Conservation (phyloP, 2,113 vertebrate genomes). For the Microtus montanus region DNA sequence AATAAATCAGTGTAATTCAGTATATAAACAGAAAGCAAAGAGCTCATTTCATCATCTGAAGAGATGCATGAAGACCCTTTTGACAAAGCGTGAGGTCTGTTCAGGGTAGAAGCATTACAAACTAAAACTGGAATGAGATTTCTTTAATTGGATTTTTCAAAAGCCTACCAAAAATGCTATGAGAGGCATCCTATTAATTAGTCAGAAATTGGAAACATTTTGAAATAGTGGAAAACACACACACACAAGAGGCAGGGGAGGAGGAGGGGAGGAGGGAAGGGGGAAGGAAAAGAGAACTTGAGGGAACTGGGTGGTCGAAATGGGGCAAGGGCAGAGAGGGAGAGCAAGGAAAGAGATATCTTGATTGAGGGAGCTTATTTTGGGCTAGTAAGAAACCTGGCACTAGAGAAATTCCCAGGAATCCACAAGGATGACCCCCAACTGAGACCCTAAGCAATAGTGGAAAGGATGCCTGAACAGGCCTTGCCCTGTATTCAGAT, state of each 20-base stretch:
- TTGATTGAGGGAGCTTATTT: too few relatives aligned
- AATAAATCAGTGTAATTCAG: neutral
- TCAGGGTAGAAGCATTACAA: constrained; percentile 1
- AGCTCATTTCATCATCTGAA: constrained; percentile 8
- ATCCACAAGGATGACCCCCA: too few relatives aligned
- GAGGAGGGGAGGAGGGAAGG: too few relatives aligned
- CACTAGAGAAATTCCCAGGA: too few relatives aligned
- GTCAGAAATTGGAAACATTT: neutral
- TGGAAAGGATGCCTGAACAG: too few relatives aligned
- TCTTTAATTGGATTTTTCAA: neutral
- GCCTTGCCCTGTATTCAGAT: too few relatives aligned
- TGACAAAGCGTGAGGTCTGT: neutral
- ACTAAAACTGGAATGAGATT: neutral
- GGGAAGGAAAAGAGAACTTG: too few relatives aligned
- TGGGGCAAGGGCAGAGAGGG: too few relatives aligned
- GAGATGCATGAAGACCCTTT: neutral
- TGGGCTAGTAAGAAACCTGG: too few relatives aligned
- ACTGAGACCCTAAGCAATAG: too few relatives aligned
- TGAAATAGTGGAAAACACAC: neutral
- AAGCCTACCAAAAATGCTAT: neutral
- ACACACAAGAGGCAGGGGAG: neutral
- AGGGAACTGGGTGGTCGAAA: too few relatives aligned
- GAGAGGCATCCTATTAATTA: neutral
- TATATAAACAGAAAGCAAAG: constrained; percentile 18
- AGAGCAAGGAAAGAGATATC: too few relatives aligned